Evolutionary conservation across 2,113 vertebrate genomes (phyloP), one percentile per base, ranked within the genome.

Genomic region (Pelobates fuscus): DNA sequence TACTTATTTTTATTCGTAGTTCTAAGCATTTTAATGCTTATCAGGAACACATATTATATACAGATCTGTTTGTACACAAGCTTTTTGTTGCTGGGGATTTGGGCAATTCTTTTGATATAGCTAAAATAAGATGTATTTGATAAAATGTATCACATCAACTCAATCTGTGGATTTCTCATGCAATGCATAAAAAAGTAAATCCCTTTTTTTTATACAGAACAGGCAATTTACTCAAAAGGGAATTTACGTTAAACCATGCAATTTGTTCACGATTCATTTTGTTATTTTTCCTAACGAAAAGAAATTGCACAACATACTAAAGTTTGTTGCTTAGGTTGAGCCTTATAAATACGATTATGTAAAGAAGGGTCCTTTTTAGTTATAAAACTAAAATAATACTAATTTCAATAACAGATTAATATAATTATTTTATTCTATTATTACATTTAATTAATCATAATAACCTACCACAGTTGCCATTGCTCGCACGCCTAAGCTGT

Each of bases 91-190:
- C 0, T 7, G 21, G 57, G 68, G 68, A 70, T 70, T 59, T 70
- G 26, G 14, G 26, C 23, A 60, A 14, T 17, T 59, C n/a, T 15
- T 43, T 44, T 23, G 23, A 2, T 41, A 25, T 26, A 23, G 55
- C 25, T 70, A 59, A 26, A 58, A 18, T 70, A 2, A 59, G 32
- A 18, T 21, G 30, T 25, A 70, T 44, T 70, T 70, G 54, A 59
- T 70, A 43, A 43, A 70, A 43, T 59, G 18, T 25, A 70, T 58
- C 30, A 24, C 32, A 43, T 26, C 21, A 60, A 26, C 58, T 64
- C 62, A 64, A 41, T 43, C 62, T 43, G 30, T 17, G 32, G 62
- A 64, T 64, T 43, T 24, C 21, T 43, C 21, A 17, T 17, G 11
- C 26, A 27, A 27, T 17, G 1, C 21, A 2, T 5, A 60, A 60